These are phyloP conservation scores for Monopterus albus DNA, from an alignment of 2,113 vertebrate species.

Conservation along the genomic window DNA sequence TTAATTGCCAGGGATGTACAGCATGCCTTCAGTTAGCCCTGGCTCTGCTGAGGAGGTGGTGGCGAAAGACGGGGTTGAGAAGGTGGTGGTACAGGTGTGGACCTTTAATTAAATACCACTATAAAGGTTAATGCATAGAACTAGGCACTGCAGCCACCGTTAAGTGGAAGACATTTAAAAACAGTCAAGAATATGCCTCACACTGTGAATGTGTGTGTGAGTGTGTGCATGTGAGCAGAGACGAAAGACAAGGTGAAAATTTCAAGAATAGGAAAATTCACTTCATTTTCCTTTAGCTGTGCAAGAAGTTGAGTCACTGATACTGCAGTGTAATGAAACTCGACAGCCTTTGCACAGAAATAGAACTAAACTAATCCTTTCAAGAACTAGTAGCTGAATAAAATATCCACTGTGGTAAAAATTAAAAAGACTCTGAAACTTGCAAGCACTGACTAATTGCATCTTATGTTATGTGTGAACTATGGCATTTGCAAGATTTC, in stretches of 20 bases:
- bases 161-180: conserved; percentile 68
- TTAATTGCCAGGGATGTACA: conserved; percentile 80
- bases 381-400: neutral
- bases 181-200: conserved; percentile 51
- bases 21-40: conserved; percentile 67
- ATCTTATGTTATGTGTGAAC: conserved; percentile 38
- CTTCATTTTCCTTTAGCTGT: conserved; percentile 33
- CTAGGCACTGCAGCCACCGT: conserved; percentile 62
- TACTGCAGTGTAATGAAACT: conserved; percentile 35
- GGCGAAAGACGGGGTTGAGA: conserved; percentile 34
- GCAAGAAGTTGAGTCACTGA: conserved; percentile 1
- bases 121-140: conserved; percentile 83
- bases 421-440: neutral
- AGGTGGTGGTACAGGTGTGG: conserved; percentile 76
- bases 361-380: conserved; percentile 14
- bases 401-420: conserved; percentile 6
- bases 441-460: conserved; percentile 28
- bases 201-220: conserved; percentile 30
- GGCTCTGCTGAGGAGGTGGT: conserved; percentile 47
- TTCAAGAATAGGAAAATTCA: conserved; percentile 27
- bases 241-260: conserved; percentile 4
- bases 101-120: conserved; percentile 86
- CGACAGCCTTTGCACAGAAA: conserved; percentile 20
- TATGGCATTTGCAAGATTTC: conserved; percentile 37
- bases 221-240: neutral